Conservation (phyloP, 2,113 vertebrate species). For the Kobus ellipsiprymnus region DNA sequence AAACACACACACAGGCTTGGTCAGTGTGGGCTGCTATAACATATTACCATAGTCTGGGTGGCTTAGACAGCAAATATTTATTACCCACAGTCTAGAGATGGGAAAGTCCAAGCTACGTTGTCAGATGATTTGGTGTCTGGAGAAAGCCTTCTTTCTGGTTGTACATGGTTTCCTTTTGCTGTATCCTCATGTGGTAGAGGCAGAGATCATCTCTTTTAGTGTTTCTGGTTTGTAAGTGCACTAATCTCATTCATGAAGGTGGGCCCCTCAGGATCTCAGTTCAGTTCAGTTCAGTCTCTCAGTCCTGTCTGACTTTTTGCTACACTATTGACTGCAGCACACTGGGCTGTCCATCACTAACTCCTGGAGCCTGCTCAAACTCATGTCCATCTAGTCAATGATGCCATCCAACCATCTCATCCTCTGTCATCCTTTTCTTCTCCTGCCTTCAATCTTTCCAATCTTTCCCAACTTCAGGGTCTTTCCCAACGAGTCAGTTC, state of each 20-base stretch:
- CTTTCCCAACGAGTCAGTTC: not conserved
- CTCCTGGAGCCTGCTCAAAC: not conserved
- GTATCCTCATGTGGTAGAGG: not conserved
- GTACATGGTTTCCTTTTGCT: not conserved
- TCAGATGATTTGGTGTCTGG: not conserved
- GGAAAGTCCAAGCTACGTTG: not conserved
- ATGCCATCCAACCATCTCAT: not conserved
- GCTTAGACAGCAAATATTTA: not conserved
- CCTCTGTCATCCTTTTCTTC: not conserved
- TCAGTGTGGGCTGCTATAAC: not conserved
- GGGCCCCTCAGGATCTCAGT: not conserved
- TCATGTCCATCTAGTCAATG: not conserved
- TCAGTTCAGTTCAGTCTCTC: not conserved
- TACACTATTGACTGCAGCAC: not conserved
- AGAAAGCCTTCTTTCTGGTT: not conserved
- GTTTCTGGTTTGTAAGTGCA: not conserved
- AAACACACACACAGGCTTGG: not conserved
- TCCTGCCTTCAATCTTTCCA: not conserved
- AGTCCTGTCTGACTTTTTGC: not conserved
- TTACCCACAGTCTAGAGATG: not conserved
- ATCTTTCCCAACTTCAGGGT: not conserved
- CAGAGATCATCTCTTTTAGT: not conserved
- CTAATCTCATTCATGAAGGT: not conserved
- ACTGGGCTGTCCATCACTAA: not conserved
- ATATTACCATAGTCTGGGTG: not conserved